These are phyloP conservation scores for Ganaspis sp. DNA, from an alignment of 1,140 invertebrate species.

Conservation along the genomic window DNA sequence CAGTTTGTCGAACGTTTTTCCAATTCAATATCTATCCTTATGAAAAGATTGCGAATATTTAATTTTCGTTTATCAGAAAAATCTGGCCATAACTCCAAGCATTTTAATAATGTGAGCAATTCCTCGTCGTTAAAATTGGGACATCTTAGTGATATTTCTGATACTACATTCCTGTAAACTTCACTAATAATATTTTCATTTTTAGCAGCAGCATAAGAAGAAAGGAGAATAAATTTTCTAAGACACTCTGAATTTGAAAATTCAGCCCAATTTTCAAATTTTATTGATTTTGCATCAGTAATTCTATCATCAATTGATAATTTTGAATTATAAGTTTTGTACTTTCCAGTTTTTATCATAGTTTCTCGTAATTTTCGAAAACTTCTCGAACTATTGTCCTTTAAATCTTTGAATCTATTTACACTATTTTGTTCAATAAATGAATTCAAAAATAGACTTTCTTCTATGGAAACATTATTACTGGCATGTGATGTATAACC, in stretches of 20 bases:
- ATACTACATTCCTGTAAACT: conserved; percentile 70
- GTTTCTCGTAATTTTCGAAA: not conserved
- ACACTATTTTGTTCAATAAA: not conserved
- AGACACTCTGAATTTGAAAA: conserved; percentile 63
- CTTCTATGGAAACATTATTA: not conserved
- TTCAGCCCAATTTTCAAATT: conserved; percentile 57
- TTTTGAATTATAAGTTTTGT: not conserved
- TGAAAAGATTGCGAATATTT: conserved; percentile 66
- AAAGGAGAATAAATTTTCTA: conserved; percentile 64
- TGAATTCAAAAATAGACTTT: not conserved
- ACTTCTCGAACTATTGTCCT: not conserved
- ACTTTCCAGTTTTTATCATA: not conserved
- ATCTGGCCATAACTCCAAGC: conserved; percentile 41
- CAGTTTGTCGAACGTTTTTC: conserved; percentile 67
- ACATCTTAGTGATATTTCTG: conserved; percentile 65
- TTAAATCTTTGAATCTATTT: not conserved
- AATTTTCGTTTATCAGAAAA: not conserved
- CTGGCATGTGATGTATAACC: not conserved
- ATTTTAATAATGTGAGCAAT: conserved; percentile 47
- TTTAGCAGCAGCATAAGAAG: conserved; percentile 64
- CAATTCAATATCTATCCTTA: conserved; percentile 77
- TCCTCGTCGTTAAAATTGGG: conserved; percentile 23
- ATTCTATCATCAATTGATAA: conserved; percentile 48
- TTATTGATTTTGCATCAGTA: not conserved
- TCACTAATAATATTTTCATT: conserved; percentile 65